Conservation (phyloP, 2,113 vertebrate genomes). For the Xenus cinereus region DNA sequence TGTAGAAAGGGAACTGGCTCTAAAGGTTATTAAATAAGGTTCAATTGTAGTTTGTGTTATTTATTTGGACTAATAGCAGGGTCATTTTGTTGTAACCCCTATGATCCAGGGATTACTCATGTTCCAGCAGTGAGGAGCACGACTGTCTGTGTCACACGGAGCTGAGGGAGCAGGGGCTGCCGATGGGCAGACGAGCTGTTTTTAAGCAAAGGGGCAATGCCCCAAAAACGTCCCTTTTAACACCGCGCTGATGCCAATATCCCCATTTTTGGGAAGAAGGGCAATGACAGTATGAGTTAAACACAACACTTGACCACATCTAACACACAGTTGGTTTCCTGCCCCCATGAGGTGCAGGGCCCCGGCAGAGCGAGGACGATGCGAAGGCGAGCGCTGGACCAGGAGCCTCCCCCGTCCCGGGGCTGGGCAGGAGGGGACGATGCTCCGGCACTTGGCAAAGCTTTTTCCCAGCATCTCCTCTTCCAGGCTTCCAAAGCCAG, state of each 20-base stretch:
- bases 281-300: not conserved
- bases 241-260: not conserved
- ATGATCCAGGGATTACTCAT: accelerated
- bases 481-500: not conserved
- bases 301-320: not conserved
- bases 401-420: not conserved
- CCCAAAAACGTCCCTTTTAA: too few relatives aligned
- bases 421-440: not conserved
- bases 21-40: not conserved
- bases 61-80: not conserved
- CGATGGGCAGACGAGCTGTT: not conserved
- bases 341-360: not conserved
- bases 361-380: not conserved
- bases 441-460: not conserved
- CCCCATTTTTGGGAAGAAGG: too few relatives aligned
- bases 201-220: not conserved
- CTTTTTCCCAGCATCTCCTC: not conserved
- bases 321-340: not conserved
- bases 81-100: not conserved
- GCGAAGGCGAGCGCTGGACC: not conserved
- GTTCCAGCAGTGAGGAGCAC: accelerated
- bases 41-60: not conserved
- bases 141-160: accelerated
- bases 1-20: not conserved
- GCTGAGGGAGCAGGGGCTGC: not conserved